Base-by-base conservation (phyloP, 1,140 invertebrate species). In the Mactra quadrangularis region DNA sequence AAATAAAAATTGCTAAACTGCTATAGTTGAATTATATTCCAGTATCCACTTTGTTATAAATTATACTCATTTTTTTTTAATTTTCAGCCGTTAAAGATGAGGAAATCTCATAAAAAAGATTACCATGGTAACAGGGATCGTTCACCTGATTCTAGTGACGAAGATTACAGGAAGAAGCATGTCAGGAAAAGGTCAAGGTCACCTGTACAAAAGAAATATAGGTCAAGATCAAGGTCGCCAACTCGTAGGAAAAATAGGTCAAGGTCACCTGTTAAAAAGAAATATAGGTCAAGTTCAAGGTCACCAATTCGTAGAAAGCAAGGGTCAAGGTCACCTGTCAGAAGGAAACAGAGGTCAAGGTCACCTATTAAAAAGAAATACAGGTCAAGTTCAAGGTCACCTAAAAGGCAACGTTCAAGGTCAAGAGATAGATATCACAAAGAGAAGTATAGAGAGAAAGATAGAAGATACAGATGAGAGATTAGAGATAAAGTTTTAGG, bases 301-400 rank as follows among this genome's bases (percentile, higher is more conserved):
- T 68, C 64, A 50, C n/a, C n/a, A n/a, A n/a, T n/a, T n/a, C n/a
- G 57, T n/a, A 78, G 66, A 53, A 60, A 75, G 29, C 68, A 57
- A 74, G 47, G 70, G 59, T 84, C 82, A 68, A 68, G 75, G 66
- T 84, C 82, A 60, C 76, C 75, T 57, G 70, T 78, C 3, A 66
- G 31, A 38, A 74, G 53, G 50, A 64, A 77, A 22, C 60, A 71
- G 22, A 66, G 57, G 25, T 29, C 59, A 55, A 76, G 60, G 27
- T 72, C 71, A 38, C 25, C 38, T 27, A 59, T 83, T 3, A n/a
- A n/a, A n/a, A 64, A 33, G n/a, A 60, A 38, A 27, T 64, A 33
- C 41, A 64, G 35, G 22, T 64, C 60, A 25, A n/a, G 60, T 15
- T 64, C 60, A 11, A 68, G 64, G 35, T 68, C 64, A 50, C 41